Evolutionary conservation across 2,888 invertebrate species (phyloP).

Genomic region (Plemyria rubiginata): DNA sequence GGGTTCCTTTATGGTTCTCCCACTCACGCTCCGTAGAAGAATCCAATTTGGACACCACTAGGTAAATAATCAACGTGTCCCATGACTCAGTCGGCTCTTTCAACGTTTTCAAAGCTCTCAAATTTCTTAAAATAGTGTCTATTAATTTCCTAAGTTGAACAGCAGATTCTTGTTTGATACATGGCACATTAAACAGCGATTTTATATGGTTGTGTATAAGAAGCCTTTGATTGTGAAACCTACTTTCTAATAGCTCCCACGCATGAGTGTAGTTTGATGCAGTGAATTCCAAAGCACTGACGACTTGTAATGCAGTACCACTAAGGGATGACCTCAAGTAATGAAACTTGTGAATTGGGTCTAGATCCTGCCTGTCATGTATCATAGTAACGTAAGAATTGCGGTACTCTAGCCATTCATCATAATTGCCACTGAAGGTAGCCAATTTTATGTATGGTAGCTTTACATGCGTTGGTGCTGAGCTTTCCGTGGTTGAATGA

Average conservation of each 20-base stretch:
- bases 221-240: constrained; percentile 19
- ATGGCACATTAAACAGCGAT: constrained; percentile 8
- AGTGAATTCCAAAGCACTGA: constrained; percentile 34
- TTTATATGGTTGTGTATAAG: constrained; percentile 16
- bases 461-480: neutral
- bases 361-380: constrained; percentile 28
- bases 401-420: constrained; percentile 39
- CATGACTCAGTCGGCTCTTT: constrained; percentile 38
- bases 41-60: constrained; percentile 40
- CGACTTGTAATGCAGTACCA: constrained; percentile 29
- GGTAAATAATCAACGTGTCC: constrained; percentile 42
- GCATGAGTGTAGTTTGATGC: constrained; percentile 29
- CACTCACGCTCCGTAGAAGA: constrained; percentile 39
- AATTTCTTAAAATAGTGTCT: constrained; percentile 35
- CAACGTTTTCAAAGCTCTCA: constrained; percentile 33
- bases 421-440: constrained; percentile 37
- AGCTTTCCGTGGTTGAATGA: no score
- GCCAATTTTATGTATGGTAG: constrained; percentile 36
- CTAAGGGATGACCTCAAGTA: constrained; percentile 35
- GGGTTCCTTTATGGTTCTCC: constrained; percentile 29
- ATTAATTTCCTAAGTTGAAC: constrained; percentile 32
- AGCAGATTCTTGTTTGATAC: constrained; percentile 29
- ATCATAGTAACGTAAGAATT: constrained; percentile 36
- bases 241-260: constrained; percentile 32
- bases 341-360: constrained; percentile 37